Evolutionary conservation across 2,113 vertebrate species (phyloP), one percentile per base, ranked within the genome.

Genomic region (Pseudonaja textilis): DNA sequence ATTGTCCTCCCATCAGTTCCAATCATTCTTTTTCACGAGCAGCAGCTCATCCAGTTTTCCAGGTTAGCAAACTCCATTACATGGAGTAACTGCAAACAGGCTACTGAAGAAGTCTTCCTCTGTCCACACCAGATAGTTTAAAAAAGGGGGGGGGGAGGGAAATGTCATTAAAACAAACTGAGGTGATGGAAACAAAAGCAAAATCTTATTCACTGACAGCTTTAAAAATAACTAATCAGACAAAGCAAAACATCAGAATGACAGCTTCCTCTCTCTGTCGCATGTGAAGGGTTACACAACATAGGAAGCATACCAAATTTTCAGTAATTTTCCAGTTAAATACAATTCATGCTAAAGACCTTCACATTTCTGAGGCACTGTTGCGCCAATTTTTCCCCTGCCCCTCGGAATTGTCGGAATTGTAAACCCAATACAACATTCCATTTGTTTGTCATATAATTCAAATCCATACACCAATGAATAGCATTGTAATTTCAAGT

Each of bases 11-110:
- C 34, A 94, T 93, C 55, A 0, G 90, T 85, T 94, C 93, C 93
- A 94, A 93, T 95, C 92, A 95, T 92, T 92, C 54, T 57, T 93
- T 94, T 91, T 91, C 57, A 34, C 57, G 85, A 91, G 57, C 1
- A 22, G 69, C 25, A 89, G 91, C 25, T 92, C 85, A 89, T 94
- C 92, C 39, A 56, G 93, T 94, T 95, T 95, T 97, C 89, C 93
- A 93, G 94, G 93, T 87, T 61, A 59, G 91, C 4, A 0, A 88
- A 88, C 85, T 92, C 18, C 42, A 91, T 81, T 90, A 47, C 57
- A 91, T 91, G 93, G 88, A 42, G 26, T 85, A 85, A 59, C 91
- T 90, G 87, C n/a, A 92, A 95, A 89, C 87, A 69, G 86, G 45
- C 89, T 57, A 52, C 81, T 54, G 88, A 89, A 95, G 54, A 87